Evolutionary conservation across 2,797 vertebrate species (phyloP), one percentile per base, ranked within the genome.

Genomic region (Malurus leucopterus): DNA sequence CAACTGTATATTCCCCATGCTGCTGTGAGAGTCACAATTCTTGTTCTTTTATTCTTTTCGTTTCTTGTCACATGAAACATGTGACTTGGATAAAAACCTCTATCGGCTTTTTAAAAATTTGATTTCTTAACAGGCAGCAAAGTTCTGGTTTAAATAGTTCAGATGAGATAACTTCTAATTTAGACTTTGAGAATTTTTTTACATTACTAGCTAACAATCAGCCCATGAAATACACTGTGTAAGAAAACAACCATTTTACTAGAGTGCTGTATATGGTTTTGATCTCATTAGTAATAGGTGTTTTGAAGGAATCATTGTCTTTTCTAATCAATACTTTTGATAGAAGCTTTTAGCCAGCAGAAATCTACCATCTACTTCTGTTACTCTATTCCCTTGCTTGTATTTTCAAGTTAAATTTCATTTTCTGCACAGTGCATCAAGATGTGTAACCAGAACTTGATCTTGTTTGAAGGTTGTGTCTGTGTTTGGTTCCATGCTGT

Each of bases 101-200:
- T 91, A 84, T 89, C 84, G 50, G 65, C 63, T 89, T 85, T 70
- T 65, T 71, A 64, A 90, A 92, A 68, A 68, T 92, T 95, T 95
- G 93, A 84, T 95, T 95, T 96, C 93, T 88, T 96, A 94, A 93
- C 85, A 92, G 95, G 86, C 91, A 93, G 87, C 69, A 81, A 93
- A 95, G 93, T 94, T 96, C 96, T 97, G 96, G 96, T 96, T 96
- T 96, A 94, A 96, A 77, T 96, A 95, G 95, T 91, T 97, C 73
- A 95, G 90, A 93, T 88, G 87, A 96, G 92, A 63, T 85, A 93
- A 95, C 43, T 94, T 92, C 69, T 75, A 93, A 93, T 93, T 90
- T 96, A 96, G 94, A 86, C 80, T 94, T 87, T 88, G 93, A 94
- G 93, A 86, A 49, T 78, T 81, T 92, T 76, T 95, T 95, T 88